phyloP scores from a whole-genome alignment of 1,140 invertebrate species.

The Panonychus citri region DNA sequence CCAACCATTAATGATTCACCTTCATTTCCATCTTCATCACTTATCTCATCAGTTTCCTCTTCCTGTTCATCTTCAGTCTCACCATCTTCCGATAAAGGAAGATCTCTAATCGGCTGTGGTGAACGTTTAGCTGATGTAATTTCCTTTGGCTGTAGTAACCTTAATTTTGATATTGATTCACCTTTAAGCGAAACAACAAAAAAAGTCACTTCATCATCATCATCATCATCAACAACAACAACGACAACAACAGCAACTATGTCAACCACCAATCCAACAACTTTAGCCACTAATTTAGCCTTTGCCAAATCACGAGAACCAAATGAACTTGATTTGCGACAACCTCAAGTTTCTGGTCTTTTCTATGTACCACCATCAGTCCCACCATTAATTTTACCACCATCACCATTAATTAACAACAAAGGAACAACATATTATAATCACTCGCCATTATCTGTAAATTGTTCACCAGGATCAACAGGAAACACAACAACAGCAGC shows the following conservation, averaged over 20 bases:
- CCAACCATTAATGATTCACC: not conserved
- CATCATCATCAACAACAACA: not conserved
- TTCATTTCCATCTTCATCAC: not conserved
- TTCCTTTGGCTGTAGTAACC: conserved; percentile 1
- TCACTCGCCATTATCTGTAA: not conserved
- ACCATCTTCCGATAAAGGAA: no score
- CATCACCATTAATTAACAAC: no score
- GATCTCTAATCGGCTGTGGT: not conserved
- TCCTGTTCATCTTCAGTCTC: not conserved
- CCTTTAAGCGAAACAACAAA: not conserved
- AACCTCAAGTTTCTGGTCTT: no score
- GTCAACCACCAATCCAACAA: no score
- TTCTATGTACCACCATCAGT: not conserved
- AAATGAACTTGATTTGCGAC: no score
- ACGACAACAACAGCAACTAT: no score
- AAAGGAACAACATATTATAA: not conserved
- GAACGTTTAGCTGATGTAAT: conserved; percentile 4
- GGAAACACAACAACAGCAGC: no score
- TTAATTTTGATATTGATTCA: not conserved
- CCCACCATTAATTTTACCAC: not conserved
- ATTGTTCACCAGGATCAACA: not conserved
- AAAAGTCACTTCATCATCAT: not conserved
- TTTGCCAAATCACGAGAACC: no score
- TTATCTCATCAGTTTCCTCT: not conserved
- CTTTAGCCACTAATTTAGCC: no score